phyloP scores from a whole-genome alignment of 2,888 invertebrate genomes.

The Andrena minutula region DNA sequence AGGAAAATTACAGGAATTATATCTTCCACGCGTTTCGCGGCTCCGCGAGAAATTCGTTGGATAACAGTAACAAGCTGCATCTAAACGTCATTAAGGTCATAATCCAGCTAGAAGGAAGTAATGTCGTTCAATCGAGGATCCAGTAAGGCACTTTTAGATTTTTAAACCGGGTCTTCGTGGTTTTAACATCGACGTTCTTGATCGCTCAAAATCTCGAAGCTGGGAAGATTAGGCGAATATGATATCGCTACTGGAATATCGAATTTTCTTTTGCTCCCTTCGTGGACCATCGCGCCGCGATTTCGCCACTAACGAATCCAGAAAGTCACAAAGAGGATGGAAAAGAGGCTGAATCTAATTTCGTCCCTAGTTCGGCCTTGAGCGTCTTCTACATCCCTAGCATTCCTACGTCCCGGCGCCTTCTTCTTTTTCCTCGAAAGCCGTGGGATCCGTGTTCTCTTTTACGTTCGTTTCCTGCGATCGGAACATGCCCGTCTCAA shows the following conservation, averaged over 20 bases:
- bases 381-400: conserved; percentile 61
- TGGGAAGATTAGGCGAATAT: too few relatives aligned
- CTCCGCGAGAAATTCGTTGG: neutral
- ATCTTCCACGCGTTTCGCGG: neutral
- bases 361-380: conserved; percentile 70
- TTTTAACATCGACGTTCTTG: too few relatives aligned
- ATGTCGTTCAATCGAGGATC: neutral
- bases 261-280: neutral
- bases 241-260: too few relatives aligned
- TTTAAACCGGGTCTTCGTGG: too few relatives aligned
- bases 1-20: neutral
- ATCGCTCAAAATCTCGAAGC: too few relatives aligned
- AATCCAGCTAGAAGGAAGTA: neutral
- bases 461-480: conserved; percentile 32
- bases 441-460: conserved; percentile 24
- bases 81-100: conserved; percentile 1
- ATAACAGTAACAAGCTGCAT: neutral
- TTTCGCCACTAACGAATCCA: conserved; percentile 16
- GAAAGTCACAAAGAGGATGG: conserved; percentile 45
- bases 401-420: conserved; percentile 54
- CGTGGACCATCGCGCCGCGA: neutral
- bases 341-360: conserved; percentile 67
- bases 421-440: conserved; percentile 40
- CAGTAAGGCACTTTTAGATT: neutral
- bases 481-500: conserved; percentile 18